Evolutionary conservation across 1,140 invertebrate genomes (phyloP).

Genomic region (Dendroctonus ponderosae): DNA sequence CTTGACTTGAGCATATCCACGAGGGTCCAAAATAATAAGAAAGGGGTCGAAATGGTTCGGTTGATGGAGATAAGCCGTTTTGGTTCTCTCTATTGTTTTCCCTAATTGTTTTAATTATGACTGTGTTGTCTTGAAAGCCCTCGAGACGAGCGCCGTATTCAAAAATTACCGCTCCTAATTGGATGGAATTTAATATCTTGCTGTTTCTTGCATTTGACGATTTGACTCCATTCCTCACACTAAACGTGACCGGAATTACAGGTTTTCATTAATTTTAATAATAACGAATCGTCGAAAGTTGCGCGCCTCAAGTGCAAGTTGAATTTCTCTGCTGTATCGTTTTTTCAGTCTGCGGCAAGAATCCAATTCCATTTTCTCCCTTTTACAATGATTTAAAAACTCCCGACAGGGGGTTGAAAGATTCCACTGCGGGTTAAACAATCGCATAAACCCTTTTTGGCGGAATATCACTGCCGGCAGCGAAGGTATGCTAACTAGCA

Average conservation of each 20-base stretch:
- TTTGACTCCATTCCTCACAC: constrained; percentile 1
- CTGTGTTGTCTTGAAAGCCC: constrained; percentile 27
- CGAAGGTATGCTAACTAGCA: constrained; percentile 36
- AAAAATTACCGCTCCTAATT: constrained; percentile 26
- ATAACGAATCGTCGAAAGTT: no score
- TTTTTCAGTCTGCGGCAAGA: neutral
- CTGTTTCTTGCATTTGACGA: constrained; percentile 8
- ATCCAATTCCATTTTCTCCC: constrained; percentile 1
- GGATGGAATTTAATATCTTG: constrained; percentile 5
- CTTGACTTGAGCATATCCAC: neutral
- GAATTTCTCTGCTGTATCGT: no score
- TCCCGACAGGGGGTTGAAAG: constrained; percentile 27
- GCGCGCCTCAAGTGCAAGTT: no score
- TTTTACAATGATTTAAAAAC: constrained; percentile 29
- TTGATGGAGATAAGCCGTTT: constrained; percentile 35
- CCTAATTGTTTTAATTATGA: constrained; percentile 34
- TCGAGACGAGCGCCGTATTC: constrained; percentile 24
- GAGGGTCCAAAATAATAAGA: constrained; percentile 20
- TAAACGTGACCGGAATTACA: no score
- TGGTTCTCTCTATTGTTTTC: constrained; percentile 33
- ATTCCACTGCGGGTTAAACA: constrained; percentile 28
- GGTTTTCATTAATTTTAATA: no score
- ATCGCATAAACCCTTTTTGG: constrained; percentile 30
- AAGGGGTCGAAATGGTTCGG: constrained; percentile 24
- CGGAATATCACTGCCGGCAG: constrained; percentile 14